Conservation (phyloP, 2,888 invertebrate genomes). For the Mallateleia sp. region DNA sequence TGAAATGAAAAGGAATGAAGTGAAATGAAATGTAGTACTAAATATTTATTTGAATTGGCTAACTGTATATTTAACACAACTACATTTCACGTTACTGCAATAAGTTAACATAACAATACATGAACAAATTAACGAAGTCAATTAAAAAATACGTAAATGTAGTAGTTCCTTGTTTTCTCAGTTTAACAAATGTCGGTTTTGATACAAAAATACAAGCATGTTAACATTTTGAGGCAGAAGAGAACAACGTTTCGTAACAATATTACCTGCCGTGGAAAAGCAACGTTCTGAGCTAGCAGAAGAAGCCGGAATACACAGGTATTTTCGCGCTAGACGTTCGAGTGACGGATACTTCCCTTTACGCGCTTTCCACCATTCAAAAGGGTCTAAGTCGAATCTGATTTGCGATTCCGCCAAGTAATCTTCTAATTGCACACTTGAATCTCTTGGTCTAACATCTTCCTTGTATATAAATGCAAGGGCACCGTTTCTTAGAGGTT, state of each 20-base stretch:
- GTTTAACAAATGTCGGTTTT: background rate
- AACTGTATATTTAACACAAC: no score
- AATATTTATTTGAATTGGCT: no score
- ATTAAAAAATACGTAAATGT: no score
- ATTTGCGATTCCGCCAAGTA: background rate
- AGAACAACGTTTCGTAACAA: background rate
- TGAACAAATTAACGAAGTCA: no score
- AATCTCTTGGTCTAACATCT: background rate
- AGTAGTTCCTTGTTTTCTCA: no score
- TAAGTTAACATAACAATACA: no score
- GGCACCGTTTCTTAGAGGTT: background rate
- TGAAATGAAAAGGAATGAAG: no score
- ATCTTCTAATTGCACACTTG: background rate
- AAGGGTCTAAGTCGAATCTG: background rate
- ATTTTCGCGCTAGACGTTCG: background rate
- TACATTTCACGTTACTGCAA: no score
- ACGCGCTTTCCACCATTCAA: background rate
- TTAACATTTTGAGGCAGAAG: slow-evolving; percentile 3
- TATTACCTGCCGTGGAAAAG: slow-evolving; percentile 7
- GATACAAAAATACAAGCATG: slow-evolving; percentile 5
- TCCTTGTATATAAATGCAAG: slow-evolving; percentile 18
- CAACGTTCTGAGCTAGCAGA: slow-evolving; percentile 4
- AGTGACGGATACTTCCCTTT: background rate
- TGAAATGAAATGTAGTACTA: no score
- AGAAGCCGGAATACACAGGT: background rate